Base-by-base conservation (phyloP, 1,140 invertebrate genomes). In the Solen grandis region DNA sequence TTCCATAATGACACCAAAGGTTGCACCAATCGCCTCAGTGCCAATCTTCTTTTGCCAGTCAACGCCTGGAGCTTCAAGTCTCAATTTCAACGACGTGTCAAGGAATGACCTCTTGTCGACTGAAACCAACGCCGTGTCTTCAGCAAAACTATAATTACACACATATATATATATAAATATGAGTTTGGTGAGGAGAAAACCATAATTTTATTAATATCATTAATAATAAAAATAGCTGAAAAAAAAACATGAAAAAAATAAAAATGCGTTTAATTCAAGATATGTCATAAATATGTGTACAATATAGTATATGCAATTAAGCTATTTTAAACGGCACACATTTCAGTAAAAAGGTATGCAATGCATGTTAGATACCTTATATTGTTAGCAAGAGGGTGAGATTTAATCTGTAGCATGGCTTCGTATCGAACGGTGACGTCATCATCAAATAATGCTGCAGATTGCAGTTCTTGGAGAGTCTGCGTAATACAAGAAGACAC, bases 41-140 rank as follows among this genome's bases (percentile, higher is more conserved):
- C 86, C 86, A 13, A 87, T 52, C 1, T 68, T n/a, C 50, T 87
- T 87, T 33, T 62, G 46, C 84, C 84, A 87, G 22, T 87, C 75
- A 31, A 85, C 80, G 5, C 82, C 70, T 5, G 86, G 86, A 2
- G 78, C 62, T 38, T 81, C 25, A 14, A 87, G 54, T 25, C 35
- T 16, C 25, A 87, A 77, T 1, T 27, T 33, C 14, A 77, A 33
- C 27, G 33, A 29, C 8, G 5, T 0, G 46, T 77, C 62, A 0
- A 65, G 29, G 0, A 77, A 55, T n/a, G 62, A 65, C 38, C 63
- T 22, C 46, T 77, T 77, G 41, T 46, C 41, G 8, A 1, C 50
- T 31, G 4, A 41, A 27, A 5, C 41, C 33, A 1, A 27, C 31
- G 29, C 31, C 55, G 25, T 57, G 14, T 27, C 55, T 57, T 8